These are phyloP conservation scores for Chloropsis cyanopogon DNA, from an alignment of 2,113 vertebrate species.

Conservation along the genomic window DNA sequence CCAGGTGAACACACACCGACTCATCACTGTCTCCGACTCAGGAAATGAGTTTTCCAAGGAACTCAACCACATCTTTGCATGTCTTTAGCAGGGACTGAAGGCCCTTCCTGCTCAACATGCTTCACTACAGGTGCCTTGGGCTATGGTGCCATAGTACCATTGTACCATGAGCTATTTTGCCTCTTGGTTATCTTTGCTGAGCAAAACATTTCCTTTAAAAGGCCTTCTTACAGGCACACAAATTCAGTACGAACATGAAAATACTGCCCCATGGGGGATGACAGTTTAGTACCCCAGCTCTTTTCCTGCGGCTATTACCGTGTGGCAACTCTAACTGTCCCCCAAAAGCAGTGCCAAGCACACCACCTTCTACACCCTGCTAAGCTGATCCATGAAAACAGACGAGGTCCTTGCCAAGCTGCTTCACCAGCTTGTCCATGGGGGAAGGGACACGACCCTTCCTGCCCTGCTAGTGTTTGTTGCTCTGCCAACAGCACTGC, in stretches of 20 bases:
- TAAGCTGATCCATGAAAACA: neutral
- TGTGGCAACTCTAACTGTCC: rapidly evolving
- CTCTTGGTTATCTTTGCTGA: neutral
- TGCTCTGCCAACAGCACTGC: neutral
- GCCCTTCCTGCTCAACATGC: neutral
- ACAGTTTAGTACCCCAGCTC: neutral
- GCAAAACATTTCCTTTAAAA: neutral
- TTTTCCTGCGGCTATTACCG: neutral
- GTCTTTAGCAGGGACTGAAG: neutral
- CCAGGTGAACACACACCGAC: neutral
- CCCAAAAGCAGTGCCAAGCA: neutral
- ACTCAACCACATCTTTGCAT: neutral
- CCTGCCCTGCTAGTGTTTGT: neutral
- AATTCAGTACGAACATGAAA: neutral
- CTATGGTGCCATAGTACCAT: neutral
- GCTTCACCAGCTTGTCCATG: neutral
- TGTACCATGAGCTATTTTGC: neutral
- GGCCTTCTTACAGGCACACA: neutral
- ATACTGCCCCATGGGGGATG: neutral
- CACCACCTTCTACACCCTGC: rapidly evolving
- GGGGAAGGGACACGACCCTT: neutral
- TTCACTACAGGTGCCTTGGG: neutral
- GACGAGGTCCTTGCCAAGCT: neutral
- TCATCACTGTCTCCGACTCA: rapidly evolving
- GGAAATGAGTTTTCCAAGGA: neutral